Evolutionary conservation across 2,888 invertebrate species (phyloP).

Genomic region (Chymomyza amoena): DNA sequence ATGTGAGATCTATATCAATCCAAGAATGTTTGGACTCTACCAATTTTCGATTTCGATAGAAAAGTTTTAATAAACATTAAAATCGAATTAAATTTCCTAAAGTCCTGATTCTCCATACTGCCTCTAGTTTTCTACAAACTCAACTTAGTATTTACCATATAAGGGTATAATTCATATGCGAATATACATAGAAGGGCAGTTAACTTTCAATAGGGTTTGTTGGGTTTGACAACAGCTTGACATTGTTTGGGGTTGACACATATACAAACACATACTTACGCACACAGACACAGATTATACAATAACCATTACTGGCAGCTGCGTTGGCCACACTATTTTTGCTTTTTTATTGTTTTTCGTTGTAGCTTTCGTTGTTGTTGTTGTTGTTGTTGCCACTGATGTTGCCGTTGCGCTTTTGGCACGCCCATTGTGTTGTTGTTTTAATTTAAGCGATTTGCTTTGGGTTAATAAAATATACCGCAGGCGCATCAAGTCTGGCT

Average conservation of each 20-base stretch:
- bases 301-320: constrained; percentile 67
- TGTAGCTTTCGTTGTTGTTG: neutral
- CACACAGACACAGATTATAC: constrained; percentile 45
- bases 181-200: neutral
- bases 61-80: no score
- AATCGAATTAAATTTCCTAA: no score
- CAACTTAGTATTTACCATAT: neutral
- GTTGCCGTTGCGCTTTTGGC: neutral
- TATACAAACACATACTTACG: constrained; percentile 18
- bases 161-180: neutral
- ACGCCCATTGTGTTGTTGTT: constrained; percentile 35
- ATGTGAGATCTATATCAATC: no score
- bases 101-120: neutral
- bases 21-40: no score
- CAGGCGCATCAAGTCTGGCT: constrained; percentile 45
- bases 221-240: constrained; percentile 49
- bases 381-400: neutral
- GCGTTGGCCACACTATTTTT: constrained; percentile 69
- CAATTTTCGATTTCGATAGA: no score
- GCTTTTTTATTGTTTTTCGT: constrained; percentile 44
- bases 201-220: neutral
- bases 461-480: constrained; percentile 52
- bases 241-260: constrained; percentile 46
- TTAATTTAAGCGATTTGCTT: constrained; percentile 69
- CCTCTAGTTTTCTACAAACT: neutral